A percentile compares a stretch with the other conserved stretches of the same genome.
phyloP scores from a whole-genome alignment of 1,140 invertebrate genomes.

The Bombus confusus region DNA sequence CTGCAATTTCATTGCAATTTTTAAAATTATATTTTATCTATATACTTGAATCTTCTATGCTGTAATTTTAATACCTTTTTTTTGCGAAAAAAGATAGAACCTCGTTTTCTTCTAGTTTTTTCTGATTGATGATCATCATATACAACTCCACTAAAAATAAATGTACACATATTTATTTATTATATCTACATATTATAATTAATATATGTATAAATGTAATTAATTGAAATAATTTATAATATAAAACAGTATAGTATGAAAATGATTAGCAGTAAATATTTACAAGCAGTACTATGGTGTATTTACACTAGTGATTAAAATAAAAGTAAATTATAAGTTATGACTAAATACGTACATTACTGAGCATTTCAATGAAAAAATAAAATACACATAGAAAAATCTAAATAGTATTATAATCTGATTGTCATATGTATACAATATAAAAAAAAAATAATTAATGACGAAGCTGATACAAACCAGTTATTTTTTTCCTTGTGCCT shows the following conservation, averaged over 20 bases:
- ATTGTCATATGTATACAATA: background rate
- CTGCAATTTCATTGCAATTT: constrained; percentile 56
- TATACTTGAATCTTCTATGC: background rate
- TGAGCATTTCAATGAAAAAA: constrained; percentile 3
- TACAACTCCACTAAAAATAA: constrained; percentile 77
- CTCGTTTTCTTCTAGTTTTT: constrained; percentile 91
- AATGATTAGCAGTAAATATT: background rate
- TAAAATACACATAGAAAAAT: constrained; percentile 25
- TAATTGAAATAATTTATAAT: background rate
- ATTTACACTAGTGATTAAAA: constrained; percentile 9
- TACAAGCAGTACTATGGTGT: constrained; percentile 10
- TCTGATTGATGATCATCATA: constrained; percentile 90
- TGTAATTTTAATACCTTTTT: constrained; percentile 86
- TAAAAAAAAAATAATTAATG: background rate
- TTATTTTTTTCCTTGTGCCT: constrained; percentile 43
- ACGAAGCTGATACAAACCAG: constrained; percentile 58
- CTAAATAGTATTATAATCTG: background rate
- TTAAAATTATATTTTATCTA: background rate
- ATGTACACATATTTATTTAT: constrained; percentile 3
- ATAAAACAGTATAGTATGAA: background rate
- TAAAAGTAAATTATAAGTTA: background rate
- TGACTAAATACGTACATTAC: constrained; percentile 9
- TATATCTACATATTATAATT: constrained; percentile 4
- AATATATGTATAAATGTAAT: background rate
- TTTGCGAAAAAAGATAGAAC: constrained; percentile 94